Conservation (phyloP, 2,113 vertebrate genomes). For the Budorcas taxicolor region DNA sequence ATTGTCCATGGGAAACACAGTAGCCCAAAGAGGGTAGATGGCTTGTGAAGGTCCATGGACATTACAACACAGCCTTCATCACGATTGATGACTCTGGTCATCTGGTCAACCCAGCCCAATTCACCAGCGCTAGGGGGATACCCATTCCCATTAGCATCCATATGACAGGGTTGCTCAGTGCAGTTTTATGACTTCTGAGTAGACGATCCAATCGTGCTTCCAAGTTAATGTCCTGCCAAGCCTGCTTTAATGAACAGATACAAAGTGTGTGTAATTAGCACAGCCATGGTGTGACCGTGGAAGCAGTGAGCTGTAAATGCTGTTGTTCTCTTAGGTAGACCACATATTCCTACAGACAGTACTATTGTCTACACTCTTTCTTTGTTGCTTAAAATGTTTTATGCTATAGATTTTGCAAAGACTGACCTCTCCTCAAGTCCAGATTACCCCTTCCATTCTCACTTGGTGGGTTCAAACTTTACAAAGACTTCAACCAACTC, state of each 20-base stretch:
- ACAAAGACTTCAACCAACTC: background rate
- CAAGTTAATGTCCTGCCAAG: constrained; percentile 54
- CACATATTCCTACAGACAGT: background rate
- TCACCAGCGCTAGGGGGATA: background rate
- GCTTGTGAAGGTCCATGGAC: background rate
- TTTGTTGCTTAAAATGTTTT: background rate
- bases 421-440: background rate
- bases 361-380: background rate
- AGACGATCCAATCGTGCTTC: constrained; percentile 37
- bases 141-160: constrained; percentile 28
- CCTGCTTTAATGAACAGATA: constrained; percentile 51
- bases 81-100: background rate
- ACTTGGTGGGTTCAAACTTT: background rate
- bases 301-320: background rate
- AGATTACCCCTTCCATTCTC: background rate
- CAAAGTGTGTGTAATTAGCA: constrained; percentile 26
- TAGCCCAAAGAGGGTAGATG: background rate
- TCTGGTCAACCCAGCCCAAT: background rate
- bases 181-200: constrained; percentile 51
- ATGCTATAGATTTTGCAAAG: background rate
- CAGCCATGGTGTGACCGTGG: background rate
- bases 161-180: background rate
- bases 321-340: background rate
- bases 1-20: background rate
- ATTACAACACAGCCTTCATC: background rate